Evolutionary conservation across 2,888 invertebrate genomes (phyloP).

Genomic region (Neelides folsomi): DNA sequence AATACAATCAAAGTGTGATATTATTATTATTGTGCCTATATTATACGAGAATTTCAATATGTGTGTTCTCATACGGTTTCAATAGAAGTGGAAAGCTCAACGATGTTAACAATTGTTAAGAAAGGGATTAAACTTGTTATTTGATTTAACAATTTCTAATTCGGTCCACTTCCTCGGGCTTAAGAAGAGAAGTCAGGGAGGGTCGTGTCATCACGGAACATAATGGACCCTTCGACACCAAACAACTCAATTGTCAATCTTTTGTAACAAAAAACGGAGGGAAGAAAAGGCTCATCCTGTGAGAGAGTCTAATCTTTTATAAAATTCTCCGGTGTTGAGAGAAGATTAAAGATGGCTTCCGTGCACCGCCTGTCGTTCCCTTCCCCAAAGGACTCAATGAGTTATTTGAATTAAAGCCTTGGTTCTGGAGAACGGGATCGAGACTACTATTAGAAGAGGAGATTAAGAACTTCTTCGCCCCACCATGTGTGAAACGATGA

Average conservation of each 20-base stretch:
- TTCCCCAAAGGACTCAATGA: no score
- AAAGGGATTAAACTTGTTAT: no score
- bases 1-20: no score
- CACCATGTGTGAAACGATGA: background rate
- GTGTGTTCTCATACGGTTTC: no score
- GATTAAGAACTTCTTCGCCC: background rate
- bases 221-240: conserved; percentile 7
- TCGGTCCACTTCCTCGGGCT: no score
- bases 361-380: conserved; percentile 1
- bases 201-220: background rate
- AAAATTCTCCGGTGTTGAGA: background rate
- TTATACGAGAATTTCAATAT: no score
- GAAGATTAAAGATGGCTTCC: background rate
- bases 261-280: background rate
- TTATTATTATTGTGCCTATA: no score
- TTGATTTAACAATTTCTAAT: no score
- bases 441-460: background rate
- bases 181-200: no score
- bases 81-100: no score
- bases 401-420: no score
- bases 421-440: background rate
- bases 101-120: no score
- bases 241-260: conserved; percentile 4
- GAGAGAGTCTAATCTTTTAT: background rate
- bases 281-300: background rate